Conservation (phyloP, 2,797 vertebrate genomes). For the Chelon auratus region DNA sequence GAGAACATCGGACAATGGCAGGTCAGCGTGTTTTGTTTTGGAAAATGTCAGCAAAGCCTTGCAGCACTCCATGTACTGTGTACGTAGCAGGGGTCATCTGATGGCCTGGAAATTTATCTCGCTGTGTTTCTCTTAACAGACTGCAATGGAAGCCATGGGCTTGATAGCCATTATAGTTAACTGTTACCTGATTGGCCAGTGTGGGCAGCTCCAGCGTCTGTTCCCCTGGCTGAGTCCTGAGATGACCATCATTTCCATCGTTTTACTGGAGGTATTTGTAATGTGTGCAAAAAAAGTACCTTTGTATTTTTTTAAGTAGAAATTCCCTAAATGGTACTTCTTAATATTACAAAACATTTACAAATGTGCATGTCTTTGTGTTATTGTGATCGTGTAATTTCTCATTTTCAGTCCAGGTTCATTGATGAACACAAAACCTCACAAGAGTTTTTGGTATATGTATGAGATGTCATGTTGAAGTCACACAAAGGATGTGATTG, state of each 20-base stretch:
- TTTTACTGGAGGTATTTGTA: conserved; percentile 91
- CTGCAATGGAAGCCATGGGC: conserved; percentile 97
- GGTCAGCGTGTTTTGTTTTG: conserved; percentile 76
- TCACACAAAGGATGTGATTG: conserved; percentile 23
- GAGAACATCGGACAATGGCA: conserved; percentile 97
- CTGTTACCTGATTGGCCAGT: conserved; percentile 97
- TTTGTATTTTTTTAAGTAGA: not conserved
- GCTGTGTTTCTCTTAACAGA: conserved; percentile 76
- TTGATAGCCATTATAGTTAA: conserved; percentile 96
- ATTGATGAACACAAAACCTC: conserved; percentile 38
- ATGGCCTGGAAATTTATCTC: conserved; percentile 8
- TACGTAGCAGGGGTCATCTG: not conserved
- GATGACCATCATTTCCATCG: conserved; percentile 94
- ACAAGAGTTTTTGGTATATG: conserved; percentile 28
- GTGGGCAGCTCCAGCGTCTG: conserved; percentile 95
- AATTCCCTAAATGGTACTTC: not conserved
- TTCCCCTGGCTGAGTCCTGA: conserved; percentile 97
- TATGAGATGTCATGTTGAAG: conserved; percentile 20
- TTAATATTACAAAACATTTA: not conserved
- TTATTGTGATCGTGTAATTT: conserved; percentile 35
- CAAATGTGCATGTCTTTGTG: conserved; percentile 35
- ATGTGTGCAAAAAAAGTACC: too few species aligned
- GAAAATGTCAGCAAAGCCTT: conserved; percentile 37
- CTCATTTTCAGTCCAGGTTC: not conserved
- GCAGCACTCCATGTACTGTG: not conserved